Conservation (phyloP, 2,113 vertebrate genomes). For the Thalassarche chlororhynchos region DNA sequence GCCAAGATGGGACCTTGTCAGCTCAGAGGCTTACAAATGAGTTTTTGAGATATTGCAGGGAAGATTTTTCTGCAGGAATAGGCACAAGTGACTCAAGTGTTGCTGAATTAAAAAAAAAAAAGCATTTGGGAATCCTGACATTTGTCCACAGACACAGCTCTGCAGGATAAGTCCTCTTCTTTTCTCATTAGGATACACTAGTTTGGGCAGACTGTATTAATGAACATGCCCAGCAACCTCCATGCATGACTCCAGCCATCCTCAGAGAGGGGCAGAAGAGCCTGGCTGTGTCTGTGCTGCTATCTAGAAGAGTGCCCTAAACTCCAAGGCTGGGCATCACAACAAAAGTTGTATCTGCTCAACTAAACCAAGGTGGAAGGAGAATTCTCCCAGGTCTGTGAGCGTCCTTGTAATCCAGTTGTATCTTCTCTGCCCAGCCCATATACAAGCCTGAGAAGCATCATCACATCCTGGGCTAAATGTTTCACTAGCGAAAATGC, state of each 20-base stretch:
- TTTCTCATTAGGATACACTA: neutral
- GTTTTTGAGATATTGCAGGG: neutral
- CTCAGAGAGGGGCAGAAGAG: neutral
- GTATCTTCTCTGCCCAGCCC: neutral
- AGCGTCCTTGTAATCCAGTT: neutral
- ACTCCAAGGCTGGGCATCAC: neutral
- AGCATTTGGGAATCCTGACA: neutral
- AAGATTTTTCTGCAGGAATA: neutral
- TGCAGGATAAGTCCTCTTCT: neutral
- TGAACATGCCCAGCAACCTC: neutral
- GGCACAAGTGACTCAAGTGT: neutral
- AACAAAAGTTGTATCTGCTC: neutral
- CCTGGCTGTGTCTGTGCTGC: neutral
- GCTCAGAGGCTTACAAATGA: neutral
- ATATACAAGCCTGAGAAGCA: neutral
- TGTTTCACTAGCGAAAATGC: neutral
- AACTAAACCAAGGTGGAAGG: neutral
- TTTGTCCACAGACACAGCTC: neutral
- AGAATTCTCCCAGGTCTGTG: neutral
- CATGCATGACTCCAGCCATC: neutral
- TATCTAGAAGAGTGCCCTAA: neutral
- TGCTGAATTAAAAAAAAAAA: neutral
- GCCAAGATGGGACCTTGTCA: neutral
- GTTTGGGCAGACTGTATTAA: neutral
- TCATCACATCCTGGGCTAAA: neutral